Evolutionary conservation across 2,113 vertebrate genomes (phyloP).

Genomic region (Dromiciops gliroides): DNA sequence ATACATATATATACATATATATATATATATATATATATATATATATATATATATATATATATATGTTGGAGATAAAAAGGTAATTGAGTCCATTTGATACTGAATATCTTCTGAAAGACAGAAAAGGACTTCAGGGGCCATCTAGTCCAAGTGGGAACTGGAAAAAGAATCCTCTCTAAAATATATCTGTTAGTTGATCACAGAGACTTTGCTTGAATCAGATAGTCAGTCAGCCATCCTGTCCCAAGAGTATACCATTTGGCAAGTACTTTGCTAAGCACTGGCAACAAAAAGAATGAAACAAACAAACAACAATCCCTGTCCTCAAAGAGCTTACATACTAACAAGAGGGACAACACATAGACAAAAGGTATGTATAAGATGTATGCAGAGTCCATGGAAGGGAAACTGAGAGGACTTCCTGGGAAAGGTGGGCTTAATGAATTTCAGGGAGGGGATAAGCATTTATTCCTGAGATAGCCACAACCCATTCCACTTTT

Average conservation of each 20-base stretch:
- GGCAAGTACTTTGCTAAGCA: neutral
- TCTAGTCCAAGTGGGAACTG: neutral
- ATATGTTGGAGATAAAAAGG: neutral
- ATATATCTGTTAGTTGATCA: neutral
- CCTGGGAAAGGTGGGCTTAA: neutral
- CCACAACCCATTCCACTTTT: too few relatives aligned
- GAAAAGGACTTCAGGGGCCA: neutral
- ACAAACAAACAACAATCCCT: neutral
- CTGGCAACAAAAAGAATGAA: neutral
- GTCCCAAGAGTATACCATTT: neutral
- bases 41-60: too few relatives aligned
- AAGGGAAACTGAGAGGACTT: neutral
- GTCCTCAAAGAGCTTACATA: neutral
- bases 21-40: too few relatives aligned
- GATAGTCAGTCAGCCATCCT: neutral
- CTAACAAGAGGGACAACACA: neutral
- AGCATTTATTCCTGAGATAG: neutral
- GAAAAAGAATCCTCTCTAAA: constrained; percentile 8
- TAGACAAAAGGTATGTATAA: neutral
- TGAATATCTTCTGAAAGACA: neutral
- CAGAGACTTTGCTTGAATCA: neutral
- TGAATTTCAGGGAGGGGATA: neutral
- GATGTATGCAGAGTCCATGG: neutral
- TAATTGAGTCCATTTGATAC: fast-evolving
- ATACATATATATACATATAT: too few relatives aligned